phyloP scores from a whole-genome alignment of 2,888 invertebrate genomes.

The Syrphus vitripennis region DNA sequence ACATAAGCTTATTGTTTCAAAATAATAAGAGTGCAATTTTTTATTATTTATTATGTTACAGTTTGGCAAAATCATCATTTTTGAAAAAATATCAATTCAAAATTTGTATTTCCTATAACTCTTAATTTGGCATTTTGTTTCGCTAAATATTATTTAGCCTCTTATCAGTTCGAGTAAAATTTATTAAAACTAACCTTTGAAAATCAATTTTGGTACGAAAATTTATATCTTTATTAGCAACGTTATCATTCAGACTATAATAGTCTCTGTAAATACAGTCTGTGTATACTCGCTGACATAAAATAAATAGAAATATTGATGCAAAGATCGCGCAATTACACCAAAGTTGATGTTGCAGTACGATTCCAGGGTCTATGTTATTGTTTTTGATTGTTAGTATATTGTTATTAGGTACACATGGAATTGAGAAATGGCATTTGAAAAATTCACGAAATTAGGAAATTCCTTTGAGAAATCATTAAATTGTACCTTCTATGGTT shows the following conservation, averaged over 20 bases:
- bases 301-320: slow-evolving; percentile 50
- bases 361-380: not conserved
- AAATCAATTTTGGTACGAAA: not conserved
- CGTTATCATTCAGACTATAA: not conserved
- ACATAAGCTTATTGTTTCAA: too few relatives aligned
- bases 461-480: slow-evolving; percentile 2
- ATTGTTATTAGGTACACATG: not conserved
- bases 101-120: too few relatives aligned
- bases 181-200: too few relatives aligned
- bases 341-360: not conserved
- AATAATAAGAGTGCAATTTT: too few relatives aligned
- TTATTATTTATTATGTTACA: too few relatives aligned
- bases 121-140: too few relatives aligned
- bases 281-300: slow-evolving; percentile 37
- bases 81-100: too few relatives aligned
- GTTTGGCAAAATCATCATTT: too few relatives aligned
- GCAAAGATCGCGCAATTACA: slow-evolving; percentile 40
- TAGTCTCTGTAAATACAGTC: not conserved
- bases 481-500: too few relatives aligned
- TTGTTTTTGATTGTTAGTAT: slow-evolving; percentile 13
- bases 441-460: slow-evolving; percentile 31
- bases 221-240: not conserved
- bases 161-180: too few relatives aligned
- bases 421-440: slow-evolving; percentile 33
- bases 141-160: too few relatives aligned